phyloP scores from a whole-genome alignment of 2,888 invertebrate species.

The Nephrotoma guestfalica region DNA sequence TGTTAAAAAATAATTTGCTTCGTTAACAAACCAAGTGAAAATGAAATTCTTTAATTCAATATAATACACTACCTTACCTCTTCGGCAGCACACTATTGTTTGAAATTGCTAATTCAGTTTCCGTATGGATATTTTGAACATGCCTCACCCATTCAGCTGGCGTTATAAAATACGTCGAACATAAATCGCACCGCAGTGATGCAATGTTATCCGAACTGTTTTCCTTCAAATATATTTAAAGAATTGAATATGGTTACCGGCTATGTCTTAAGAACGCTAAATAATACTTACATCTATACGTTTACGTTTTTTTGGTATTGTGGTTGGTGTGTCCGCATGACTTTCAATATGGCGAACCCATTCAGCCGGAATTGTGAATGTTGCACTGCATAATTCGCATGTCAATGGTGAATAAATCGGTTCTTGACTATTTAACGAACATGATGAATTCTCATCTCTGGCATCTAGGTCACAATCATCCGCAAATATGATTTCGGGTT shows the following conservation, averaged over 20 bases:
- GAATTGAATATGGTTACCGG: neutral
- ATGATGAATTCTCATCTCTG: constrained; percentile 17
- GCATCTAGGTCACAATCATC: constrained; percentile 1
- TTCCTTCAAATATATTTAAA: neutral
- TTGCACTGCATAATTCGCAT: constrained; percentile 72
- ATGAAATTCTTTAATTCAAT: neutral
- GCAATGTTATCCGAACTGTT: constrained; percentile 45
- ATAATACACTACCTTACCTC: constrained; percentile 23
- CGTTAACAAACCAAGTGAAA: neutral
- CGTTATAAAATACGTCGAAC: constrained; percentile 57
- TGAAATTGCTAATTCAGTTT: constrained; percentile 61
- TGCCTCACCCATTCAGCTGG: constrained; percentile 81
- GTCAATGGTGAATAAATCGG: constrained; percentile 57
- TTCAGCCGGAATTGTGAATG: constrained; percentile 65
- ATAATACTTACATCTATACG: constrained; percentile 37
- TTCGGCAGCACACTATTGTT: constrained; percentile 54
- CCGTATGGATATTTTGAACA: constrained; percentile 71
- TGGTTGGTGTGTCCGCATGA: constrained; percentile 49
- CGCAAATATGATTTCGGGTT: neutral
- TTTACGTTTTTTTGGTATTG: constrained; percentile 32
- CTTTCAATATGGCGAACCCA: constrained; percentile 74
- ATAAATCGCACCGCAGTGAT: constrained; percentile 63
- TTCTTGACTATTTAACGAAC: constrained; percentile 28
- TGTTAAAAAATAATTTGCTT: neutral
- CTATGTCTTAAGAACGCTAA: neutral